Evolutionary conservation across 2,888 invertebrate species (phyloP), one percentile per base, ranked within the genome.

Genomic region (Bembecia ichneumoniformis): DNA sequence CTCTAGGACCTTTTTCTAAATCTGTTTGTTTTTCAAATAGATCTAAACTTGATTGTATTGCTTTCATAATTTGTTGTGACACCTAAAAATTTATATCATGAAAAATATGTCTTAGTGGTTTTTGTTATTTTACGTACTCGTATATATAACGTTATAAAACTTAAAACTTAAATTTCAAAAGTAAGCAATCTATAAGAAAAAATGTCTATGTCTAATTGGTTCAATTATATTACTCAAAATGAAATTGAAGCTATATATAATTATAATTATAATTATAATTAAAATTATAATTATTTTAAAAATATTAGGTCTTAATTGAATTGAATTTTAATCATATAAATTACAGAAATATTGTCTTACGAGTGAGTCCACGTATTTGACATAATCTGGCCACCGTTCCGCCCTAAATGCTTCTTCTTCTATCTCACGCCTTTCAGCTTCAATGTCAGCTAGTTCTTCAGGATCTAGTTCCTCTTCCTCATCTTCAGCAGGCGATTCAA

Each of bases 21-120:
- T 90, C 83, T 56, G 91, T 93, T 68, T 93, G 91, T 17, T 69
- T 78, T 35, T 90, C 77, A 52, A 93, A 90, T 50, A 91, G 83
- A 52, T 86, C 70, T 44, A 92, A 68, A 62, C 92, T 92, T 15
- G 71, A 54, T 50, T 79, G 69, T 28, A 88, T 74, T 1, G 80
- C 82, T 64, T 84, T 79, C 78, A 87, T 82, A 14, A 87, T 52
- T 72, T 84, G 78, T 11, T 58, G 60, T 1, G 82, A 82, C 14
- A 87, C 86, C 87, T 88, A 50, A 3, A 47, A 65, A 28, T 9
- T 28, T 9, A 34, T 14, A 50, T n/a, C 17, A 40, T 40, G n/a
- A 40, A 40, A n/a, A n/a, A n/a, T n/a, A n/a, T n/a, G n/a, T n/a
- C n/a, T n/a, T n/a, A n/a, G n/a, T n/a, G n/a, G n/a, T n/a, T n/a